phyloP scores from a whole-genome alignment of 1,140 invertebrate genomes.

The Bactericera cockerelli region DNA sequence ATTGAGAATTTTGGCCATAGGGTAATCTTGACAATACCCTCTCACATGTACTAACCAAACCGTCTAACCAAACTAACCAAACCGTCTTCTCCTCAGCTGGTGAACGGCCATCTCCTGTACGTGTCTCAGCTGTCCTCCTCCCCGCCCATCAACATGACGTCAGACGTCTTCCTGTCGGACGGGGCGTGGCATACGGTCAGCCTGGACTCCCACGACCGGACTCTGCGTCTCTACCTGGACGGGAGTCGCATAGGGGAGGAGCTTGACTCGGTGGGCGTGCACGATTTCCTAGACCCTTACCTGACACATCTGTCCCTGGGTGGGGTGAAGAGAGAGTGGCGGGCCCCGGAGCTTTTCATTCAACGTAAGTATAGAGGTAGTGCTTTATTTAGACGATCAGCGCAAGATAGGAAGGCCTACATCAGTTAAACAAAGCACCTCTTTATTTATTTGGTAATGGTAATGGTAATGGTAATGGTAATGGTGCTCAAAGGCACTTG shows the following conservation, averaged over 20 bases:
- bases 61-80: too few species aligned
- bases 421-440: too few species aligned
- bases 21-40: too few species aligned
- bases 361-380: constrained; percentile 29
- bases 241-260: constrained; percentile 57
- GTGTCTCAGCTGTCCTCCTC: constrained; percentile 48
- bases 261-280: constrained; percentile 62
- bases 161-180: constrained; percentile 37
- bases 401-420: too few species aligned
- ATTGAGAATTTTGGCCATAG: too few species aligned
- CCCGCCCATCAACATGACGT: constrained; percentile 59
- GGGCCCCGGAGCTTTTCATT: constrained; percentile 31
- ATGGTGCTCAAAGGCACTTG: too few species aligned
- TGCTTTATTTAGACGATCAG: too few species aligned
- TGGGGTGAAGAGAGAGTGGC: constrained; percentile 42
- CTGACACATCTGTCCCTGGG: constrained; percentile 61
- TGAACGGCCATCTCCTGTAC: constrained; percentile 52
- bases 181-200: constrained; percentile 77
- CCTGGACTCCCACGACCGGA: constrained; percentile 46
- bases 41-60: too few species aligned
- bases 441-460: too few species aligned
- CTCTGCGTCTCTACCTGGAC: constrained; percentile 53
- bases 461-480: too few species aligned
- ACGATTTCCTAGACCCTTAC: constrained; percentile 84
- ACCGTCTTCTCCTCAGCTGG: constrained; percentile 28